phyloP scores from a whole-genome alignment of 1,140 invertebrate species.

The Dreissena polymorpha region DNA sequence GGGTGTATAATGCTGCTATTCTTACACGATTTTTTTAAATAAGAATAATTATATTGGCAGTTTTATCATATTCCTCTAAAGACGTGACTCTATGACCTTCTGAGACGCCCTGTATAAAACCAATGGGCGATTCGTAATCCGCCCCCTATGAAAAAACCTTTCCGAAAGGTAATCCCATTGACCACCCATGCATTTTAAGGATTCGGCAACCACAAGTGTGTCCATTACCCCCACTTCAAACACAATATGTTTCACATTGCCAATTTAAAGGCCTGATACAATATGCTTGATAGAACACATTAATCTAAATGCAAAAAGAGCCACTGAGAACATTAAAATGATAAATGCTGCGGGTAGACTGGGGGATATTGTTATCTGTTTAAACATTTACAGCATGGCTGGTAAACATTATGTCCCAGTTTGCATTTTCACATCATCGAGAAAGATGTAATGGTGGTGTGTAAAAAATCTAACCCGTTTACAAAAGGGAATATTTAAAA shows the following conservation, averaged over 20 bases:
- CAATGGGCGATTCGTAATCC: too few species aligned
- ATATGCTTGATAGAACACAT: conserved; percentile 47
- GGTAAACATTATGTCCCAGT: conserved; percentile 36
- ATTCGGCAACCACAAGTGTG: conserved; percentile 6
- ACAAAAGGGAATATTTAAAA: too few species aligned
- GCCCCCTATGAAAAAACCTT: too few species aligned
- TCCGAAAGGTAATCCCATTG: conserved; percentile 12
- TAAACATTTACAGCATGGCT: conserved; percentile 11
- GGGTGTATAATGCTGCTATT: too few species aligned
- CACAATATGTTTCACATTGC: conserved; percentile 58
- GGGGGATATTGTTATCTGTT: conserved; percentile 4
- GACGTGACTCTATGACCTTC: too few species aligned
- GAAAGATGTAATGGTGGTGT: background rate
- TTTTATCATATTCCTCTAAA: too few species aligned
- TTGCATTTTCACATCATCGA: conserved; percentile 51
- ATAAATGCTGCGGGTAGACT: conserved; percentile 45
- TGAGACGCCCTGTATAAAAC: too few species aligned
- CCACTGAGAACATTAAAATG: conserved; percentile 49
- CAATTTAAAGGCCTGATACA: conserved; percentile 35
- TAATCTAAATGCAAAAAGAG: conserved; percentile 40
- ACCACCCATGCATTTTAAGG: conserved; percentile 50
- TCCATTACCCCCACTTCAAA: conserved; percentile 45
- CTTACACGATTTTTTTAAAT: too few species aligned
- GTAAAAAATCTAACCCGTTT: too few species aligned
- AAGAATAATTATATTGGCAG: too few species aligned